Conservation (phyloP, 2,113 vertebrate species). For the Serilophus lunatus region DNA sequence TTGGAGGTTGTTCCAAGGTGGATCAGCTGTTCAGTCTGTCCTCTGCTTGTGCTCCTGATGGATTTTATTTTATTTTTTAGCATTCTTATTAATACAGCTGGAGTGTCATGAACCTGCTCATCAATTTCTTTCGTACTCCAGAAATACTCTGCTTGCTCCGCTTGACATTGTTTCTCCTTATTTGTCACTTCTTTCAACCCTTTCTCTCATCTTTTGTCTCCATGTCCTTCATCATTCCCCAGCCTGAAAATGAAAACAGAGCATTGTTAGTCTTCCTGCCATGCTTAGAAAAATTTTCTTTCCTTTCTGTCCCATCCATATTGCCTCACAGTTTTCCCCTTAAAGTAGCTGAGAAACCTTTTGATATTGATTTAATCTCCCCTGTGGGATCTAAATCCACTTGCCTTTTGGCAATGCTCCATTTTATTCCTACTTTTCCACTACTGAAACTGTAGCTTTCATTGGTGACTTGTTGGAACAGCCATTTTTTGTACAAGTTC, state of each 20-base stretch:
- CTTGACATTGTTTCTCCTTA: not conserved
- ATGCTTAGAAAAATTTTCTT: not conserved
- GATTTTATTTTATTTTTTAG: not conserved
- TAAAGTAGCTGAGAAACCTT: not conserved
- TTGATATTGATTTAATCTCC: not conserved
- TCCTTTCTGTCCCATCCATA: not conserved
- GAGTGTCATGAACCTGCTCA: not conserved
- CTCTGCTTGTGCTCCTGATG: not conserved
- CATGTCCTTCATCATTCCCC: not conserved
- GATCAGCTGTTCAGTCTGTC: not conserved
- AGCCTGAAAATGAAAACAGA: not conserved
- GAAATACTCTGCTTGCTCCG: not conserved
- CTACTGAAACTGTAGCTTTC: not conserved
- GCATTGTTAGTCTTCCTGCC: not conserved
- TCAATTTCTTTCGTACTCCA: not conserved
- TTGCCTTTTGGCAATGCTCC: conserved; percentile 3
- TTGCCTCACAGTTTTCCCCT: not conserved
- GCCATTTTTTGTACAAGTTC: not conserved
- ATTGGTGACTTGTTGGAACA: not conserved
- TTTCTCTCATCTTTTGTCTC: not conserved
- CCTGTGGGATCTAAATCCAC: not conserved
- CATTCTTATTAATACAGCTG: not conserved
- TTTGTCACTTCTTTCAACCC: not conserved
- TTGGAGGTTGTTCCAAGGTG: not conserved
- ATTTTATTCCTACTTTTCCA: not conserved